phyloP scores from a whole-genome alignment of 2,888 invertebrate genomes.

The Strigamia crassipes region DNA sequence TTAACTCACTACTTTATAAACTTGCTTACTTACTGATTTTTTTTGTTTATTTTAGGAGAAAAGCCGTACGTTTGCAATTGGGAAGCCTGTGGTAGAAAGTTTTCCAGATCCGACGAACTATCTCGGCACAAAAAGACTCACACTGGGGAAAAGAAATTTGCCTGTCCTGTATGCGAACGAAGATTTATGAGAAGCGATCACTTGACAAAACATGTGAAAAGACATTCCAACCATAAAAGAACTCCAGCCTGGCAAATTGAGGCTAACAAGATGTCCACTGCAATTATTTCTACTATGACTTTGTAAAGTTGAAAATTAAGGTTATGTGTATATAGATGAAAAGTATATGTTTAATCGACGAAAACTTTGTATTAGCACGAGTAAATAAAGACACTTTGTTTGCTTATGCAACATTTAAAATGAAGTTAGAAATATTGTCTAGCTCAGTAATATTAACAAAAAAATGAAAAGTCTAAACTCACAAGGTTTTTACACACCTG shows the following conservation, averaged over 20 bases:
- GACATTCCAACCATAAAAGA: constrained; percentile 73
- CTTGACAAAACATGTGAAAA: constrained; percentile 73
- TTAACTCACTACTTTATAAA: too few species aligned
- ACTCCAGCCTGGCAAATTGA: constrained; percentile 53
- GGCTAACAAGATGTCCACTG: constrained; percentile 44
- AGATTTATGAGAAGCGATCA: constrained; percentile 71
- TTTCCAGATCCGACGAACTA: constrained; percentile 69
- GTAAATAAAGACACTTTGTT: too few species aligned
- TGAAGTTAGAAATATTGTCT: too few species aligned
- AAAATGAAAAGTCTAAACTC: too few species aligned
- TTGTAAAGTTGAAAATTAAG: neutral
- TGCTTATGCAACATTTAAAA: too few species aligned
- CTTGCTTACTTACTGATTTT: too few species aligned
- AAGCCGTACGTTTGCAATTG: constrained; percentile 69
- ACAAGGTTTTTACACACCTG: too few species aligned
- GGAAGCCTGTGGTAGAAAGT: constrained; percentile 67
- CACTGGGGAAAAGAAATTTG: constrained; percentile 70
- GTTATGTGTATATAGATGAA: too few species aligned
- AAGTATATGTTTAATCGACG: too few species aligned
- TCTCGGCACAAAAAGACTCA: constrained; percentile 69
- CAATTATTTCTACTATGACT: constrained; percentile 5
- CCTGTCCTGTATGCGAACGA: constrained; percentile 68
- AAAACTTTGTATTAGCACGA: too few species aligned
- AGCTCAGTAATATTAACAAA: too few species aligned
- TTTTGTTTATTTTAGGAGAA: constrained; percentile 67